These are phyloP conservation scores for Thunnus thynnus DNA, from an alignment of 2,113 vertebrate species.

Conservation along the genomic window DNA sequence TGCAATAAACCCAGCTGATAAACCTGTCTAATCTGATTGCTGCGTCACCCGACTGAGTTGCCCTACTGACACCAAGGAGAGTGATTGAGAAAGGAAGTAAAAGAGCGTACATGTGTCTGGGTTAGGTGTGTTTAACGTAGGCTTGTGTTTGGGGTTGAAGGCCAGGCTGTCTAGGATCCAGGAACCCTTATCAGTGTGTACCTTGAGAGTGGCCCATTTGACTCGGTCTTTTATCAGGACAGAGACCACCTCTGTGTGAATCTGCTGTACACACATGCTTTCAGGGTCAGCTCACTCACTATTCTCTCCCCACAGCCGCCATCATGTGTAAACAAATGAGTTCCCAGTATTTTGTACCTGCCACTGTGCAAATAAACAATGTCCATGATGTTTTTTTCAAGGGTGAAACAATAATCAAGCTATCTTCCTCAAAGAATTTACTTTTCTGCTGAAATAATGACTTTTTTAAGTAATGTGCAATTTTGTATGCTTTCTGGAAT, in stretches of 20 bases:
- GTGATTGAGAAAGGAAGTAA: slow-evolving; percentile 35
- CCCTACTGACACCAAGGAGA: slow-evolving; percentile 50
- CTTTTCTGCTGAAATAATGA: background rate
- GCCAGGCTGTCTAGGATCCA: slow-evolving; percentile 48
- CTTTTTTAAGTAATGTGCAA: background rate
- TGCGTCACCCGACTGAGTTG: slow-evolving; percentile 53
- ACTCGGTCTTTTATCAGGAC: slow-evolving; percentile 53
- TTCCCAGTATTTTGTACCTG: slow-evolving; percentile 50
- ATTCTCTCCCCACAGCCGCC: slow-evolving; percentile 33
- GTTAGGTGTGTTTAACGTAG: slow-evolving; percentile 17
- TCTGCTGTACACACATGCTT: slow-evolving; percentile 40
- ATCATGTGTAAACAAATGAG: slow-evolving; percentile 51
- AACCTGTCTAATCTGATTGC: slow-evolving; percentile 57
- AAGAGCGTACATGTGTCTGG: background rate
- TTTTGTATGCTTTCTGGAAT: slow-evolving; percentile 1
- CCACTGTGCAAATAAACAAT: slow-evolving; percentile 29
- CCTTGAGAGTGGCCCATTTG: slow-evolving; percentile 59
- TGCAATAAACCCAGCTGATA: slow-evolving; percentile 52
- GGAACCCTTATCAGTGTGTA: slow-evolving; percentile 65
- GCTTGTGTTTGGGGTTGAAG: slow-evolving; percentile 61
- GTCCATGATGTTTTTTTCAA: background rate
- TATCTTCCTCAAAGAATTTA: background rate
- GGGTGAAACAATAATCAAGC: background rate
- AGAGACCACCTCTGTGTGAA: slow-evolving; percentile 58
- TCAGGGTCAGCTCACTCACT: slow-evolving; percentile 50